phyloP scores from a whole-genome alignment of 92 coral and sea anemone species.

The Umimayanthus kanabou region DNA sequence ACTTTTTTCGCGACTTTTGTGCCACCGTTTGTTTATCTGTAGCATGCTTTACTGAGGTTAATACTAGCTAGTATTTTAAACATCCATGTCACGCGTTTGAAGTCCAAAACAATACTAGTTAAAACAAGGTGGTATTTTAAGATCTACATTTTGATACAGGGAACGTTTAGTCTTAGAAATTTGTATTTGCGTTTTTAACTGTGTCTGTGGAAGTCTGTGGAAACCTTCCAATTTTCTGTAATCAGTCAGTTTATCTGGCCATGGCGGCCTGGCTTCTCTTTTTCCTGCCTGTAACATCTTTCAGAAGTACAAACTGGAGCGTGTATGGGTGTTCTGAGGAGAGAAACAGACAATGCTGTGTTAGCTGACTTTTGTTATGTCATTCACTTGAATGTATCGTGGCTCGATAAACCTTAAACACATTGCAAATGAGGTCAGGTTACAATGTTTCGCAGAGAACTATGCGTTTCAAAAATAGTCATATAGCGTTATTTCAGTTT shows the following conservation, averaged over 20 bases:
- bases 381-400: background rate
- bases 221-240: background rate
- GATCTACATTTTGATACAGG: too few species aligned
- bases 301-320: slow-evolving; percentile 73
- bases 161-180: too few species aligned
- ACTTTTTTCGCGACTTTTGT: too few species aligned
- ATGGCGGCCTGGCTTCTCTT: slow-evolving; percentile 32
- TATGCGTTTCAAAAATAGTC: too few species aligned
- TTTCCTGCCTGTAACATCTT: slow-evolving; percentile 70
- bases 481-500: background rate
- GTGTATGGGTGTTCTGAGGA: slow-evolving; percentile 75
- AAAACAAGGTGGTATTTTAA: too few species aligned
- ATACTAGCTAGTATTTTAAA: too few species aligned
- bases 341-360: background rate
- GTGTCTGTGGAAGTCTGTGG: background rate
- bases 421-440: background rate
- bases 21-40: too few species aligned
- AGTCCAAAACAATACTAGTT: too few species aligned
- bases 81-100: too few species aligned
- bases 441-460: background rate
- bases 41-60: too few species aligned
- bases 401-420: too few species aligned
- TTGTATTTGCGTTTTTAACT: too few species aligned
- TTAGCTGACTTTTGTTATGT: background rate
- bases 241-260: background rate